Evolutionary conservation across 2,888 invertebrate genomes (phyloP), one percentile per base, ranked within the genome.

Genomic region (Tetragonula carbonaria): DNA sequence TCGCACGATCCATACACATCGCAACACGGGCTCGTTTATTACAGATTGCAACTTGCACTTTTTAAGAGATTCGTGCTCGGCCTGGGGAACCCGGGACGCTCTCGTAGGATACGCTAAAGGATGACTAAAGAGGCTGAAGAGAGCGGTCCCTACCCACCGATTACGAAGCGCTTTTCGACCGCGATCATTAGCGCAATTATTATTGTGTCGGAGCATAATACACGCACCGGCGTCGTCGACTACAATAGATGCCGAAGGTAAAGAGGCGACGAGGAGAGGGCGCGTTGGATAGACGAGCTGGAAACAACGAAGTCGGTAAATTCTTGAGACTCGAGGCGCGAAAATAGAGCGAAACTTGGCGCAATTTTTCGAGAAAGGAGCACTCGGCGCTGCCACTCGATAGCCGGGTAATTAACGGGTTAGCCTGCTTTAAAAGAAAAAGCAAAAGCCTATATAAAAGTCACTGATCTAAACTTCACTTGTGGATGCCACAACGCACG

Each of bases 171-270:
- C 90, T 93, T 93, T 93, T 92, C 88, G 90, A 90, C 90, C 90
- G 89, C 90, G 93, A 93, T 93, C 93, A 93, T 94, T 93, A 93
- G 93, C 91, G 93, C 94, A 94, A 94, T 94, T 94, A 94, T 93
- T 92, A 93, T 92, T 91, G 92, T 92, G 92, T 88, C 88, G 90
- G 88, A 81, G 90, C 88, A 93, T 93, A 93, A 93, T 93, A 90
- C 90, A 90, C 90, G 88, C 82, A 88, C 87, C 90, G 89, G 87
- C 89, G 87, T 86, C 86, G 86, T 86, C 90, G 91, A 87, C 88
- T 90, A 92, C 91, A 92, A 92, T 92, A 89, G 90, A 84, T 84
- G 86, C 70, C 82, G 80, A 89, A 89, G 88, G 82, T 84, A 84
- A 89, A 89, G 86, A 82, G 89, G 79, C 78, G 74, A 74, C 83